Evolutionary conservation across 2,888 invertebrate species (phyloP), one percentile per base, ranked within the genome.

Genomic region (Epirrhoe tristata): DNA sequence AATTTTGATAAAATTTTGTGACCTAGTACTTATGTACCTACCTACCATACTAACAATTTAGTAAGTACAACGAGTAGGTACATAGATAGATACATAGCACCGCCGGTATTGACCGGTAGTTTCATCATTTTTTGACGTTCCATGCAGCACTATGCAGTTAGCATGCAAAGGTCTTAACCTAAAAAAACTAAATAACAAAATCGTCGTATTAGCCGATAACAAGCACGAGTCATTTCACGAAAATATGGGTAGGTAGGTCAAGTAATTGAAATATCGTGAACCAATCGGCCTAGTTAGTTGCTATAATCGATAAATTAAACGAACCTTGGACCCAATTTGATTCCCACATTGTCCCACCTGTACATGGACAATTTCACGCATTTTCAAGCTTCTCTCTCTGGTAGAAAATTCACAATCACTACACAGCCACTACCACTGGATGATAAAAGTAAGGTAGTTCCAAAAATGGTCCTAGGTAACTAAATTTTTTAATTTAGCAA

Each of bases 301-400:
- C 14, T 36, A 54, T 32, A 58, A 64, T 64, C 63, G 14, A 64
- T 59, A 46, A 34, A 34, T 50, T 32, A 6, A 6, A 69, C 79
- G 83, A 91, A 97, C 97, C 96, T 98, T 98, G 60, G 98, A 97
- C 76, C 98, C 98, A 83, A 98, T 98, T 91, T 98, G 98, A 90
- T 98, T 98, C 60, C 98, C 98, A 87, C 98, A 98, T 88, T 98
- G 98, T 60, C 98, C 98, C 64, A 97, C 96, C 90, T 98, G 98
- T 65, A 98, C 95, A 86, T 98, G 98, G 67, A 98, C 98, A 79
- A 98, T 98, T 96, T 98, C 98, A 90, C 98, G 96, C 98, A 98
- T 98, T 91, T 75, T 80, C 17, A 34, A 50, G 48, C 48, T 48
- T 58, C 39, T 50, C 17, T 58, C 39, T 50, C 17, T 52, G 10